Conservation (phyloP, 1,140 invertebrate species). For the Protaetia brevitarsis region DNA sequence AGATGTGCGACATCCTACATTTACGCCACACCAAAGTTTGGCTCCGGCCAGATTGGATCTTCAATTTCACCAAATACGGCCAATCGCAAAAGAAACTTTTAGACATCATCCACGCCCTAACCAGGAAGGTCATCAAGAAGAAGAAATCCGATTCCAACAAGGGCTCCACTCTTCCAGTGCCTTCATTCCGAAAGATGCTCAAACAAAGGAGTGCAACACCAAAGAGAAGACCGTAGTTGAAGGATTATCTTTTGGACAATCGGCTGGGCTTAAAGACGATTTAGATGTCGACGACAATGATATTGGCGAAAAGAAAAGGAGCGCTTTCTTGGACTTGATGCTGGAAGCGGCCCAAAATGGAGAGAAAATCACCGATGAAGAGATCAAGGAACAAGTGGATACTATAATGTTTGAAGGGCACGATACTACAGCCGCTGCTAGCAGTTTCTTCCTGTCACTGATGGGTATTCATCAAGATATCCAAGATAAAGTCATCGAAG, state of each 20-base stretch:
- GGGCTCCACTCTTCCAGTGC: conserved; percentile 55
- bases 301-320: conserved; percentile 79
- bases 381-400: conserved; percentile 91
- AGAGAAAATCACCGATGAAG: conserved; percentile 78
- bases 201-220: conserved; percentile 31
- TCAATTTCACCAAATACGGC: conserved; percentile 70
- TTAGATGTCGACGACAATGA: conserved; percentile 75
- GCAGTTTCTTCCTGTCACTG: conserved; percentile 79
- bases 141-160: conserved; percentile 52
- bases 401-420: conserved; percentile 96
- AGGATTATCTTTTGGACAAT: conserved; percentile 71
- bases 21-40: conserved; percentile 82
- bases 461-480: conserved; percentile 78
- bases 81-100: conserved; percentile 39
- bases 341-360: conserved; percentile 78
- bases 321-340: conserved; percentile 91
- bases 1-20: conserved; percentile 80
- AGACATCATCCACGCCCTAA: conserved; percentile 82
- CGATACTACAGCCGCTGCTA: conserved; percentile 85
- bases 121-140: conserved; percentile 49
- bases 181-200: conserved; percentile 44
- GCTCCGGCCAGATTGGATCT: conserved; percentile 77
- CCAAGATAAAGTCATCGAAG: conserved; percentile 71
- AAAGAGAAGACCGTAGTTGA: conserved; percentile 54
- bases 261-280: conserved; percentile 72